A percentile compares a stretch with the other conserved stretches of the same genome.
phyloP scores from a whole-genome alignment of 2,888 invertebrate species.

The Napeogenes inachia region DNA sequence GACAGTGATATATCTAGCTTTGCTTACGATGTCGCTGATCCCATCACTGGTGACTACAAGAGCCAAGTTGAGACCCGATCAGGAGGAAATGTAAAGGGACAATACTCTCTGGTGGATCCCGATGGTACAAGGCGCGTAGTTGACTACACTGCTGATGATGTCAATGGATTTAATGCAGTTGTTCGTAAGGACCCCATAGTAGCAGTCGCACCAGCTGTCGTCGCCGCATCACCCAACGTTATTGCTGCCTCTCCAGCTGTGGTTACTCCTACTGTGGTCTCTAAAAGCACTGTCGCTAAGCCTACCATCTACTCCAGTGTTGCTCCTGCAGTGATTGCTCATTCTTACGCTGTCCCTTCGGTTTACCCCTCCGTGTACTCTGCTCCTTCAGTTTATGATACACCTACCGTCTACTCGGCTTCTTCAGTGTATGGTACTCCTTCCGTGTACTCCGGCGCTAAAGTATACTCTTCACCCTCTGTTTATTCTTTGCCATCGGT shows the following conservation, averaged over 20 bases:
- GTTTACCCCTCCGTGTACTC: constrained; percentile 35
- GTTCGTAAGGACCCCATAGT: constrained; percentile 70
- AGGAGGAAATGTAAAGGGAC: constrained; percentile 70
- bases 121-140: constrained; percentile 75
- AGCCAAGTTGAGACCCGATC: constrained; percentile 72
- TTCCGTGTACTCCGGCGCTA: constrained; percentile 21
- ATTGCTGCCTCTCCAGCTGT: constrained; percentile 20
- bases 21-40: constrained; percentile 74
- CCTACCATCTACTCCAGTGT: constrained; percentile 30
- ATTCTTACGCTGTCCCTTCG: constrained; percentile 28
- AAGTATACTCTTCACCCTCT: constrained; percentile 25
- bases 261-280: constrained; percentile 27
- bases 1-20: constrained; percentile 63
- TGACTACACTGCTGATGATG: constrained; percentile 73
- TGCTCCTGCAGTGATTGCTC: constrained; percentile 29
- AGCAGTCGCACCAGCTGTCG: constrained; percentile 31
- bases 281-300: constrained; percentile 25
- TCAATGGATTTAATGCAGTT: constrained; percentile 75
- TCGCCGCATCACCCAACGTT: constrained; percentile 30
- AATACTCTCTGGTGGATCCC: constrained; percentile 73
- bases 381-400: constrained; percentile 27
- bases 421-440: constrained; percentile 29
- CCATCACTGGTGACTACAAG: constrained; percentile 76
- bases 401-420: constrained; percentile 23
- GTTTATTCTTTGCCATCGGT: constrained; percentile 6